Base-by-base conservation (phyloP, 2,888 invertebrate genomes). In the Drosophila aldrichi region DNA sequence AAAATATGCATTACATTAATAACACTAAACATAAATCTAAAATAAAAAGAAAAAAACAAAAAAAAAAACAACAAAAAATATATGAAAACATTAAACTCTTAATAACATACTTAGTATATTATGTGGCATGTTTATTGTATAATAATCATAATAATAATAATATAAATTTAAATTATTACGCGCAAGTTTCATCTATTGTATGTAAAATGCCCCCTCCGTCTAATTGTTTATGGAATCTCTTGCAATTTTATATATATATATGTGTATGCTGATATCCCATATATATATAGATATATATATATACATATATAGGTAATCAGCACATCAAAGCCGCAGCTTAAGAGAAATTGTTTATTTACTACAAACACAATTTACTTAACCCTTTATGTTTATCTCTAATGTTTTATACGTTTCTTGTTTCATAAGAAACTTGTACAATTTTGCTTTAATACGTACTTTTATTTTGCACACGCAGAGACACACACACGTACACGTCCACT, bases 1-100 rank as follows among this genome's bases (percentile, higher is more conserved):
- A 89, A 88, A 88, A 88, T 76, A 86, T 77, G 82, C 88, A 89
- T 85, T 82, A 86, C 63, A 89, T 77, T 68, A 74, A 74, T 69
- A 74, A 74, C 63, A 74, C 54, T 66, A 68, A 32, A 32, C 18
- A 29, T 49, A 71, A 52, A 77, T 8, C n/a, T 22, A 8, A 44
- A 22, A n/a, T n/a, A n/a, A n/a, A n/a, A n/a, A n/a, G n/a, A n/a
- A n/a, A n/a, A n/a, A n/a, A n/a, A n/a, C n/a, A 38, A 38, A 46
- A 57, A 63, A 62, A 38, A 67, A 46, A 57, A 66, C 34, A 34
- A 62, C 38, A 67, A 38, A 34, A 46, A 57, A 66, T 38, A 34
- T 54, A 54, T 34, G 14, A 56, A 73, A 51, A 55, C 44, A 70
- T 43, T 22, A 69, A 67, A 78, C 70, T 49, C 49, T 60, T 60